phyloP scores from a whole-genome alignment of 2,113 vertebrate species.

The Girardinichthys multiradiatus region DNA sequence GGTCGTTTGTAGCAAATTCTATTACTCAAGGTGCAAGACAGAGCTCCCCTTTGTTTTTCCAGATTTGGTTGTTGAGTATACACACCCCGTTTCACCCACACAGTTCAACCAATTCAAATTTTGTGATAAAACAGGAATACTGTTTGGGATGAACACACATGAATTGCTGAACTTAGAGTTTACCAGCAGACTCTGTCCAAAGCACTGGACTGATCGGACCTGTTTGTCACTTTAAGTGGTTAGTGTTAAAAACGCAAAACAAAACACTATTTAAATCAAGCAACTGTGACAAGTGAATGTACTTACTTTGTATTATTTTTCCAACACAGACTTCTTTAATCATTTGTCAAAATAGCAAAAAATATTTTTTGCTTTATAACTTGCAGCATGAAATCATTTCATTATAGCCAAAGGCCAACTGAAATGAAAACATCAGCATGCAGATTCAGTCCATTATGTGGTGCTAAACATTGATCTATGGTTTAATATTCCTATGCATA shows the following conservation, averaged over 20 bases:
- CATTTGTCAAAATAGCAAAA: slow-evolving; percentile 76
- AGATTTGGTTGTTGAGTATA: too few relatives aligned
- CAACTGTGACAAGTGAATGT: slow-evolving; percentile 45
- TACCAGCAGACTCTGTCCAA: too few relatives aligned
- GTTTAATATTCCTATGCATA: slow-evolving; percentile 82
- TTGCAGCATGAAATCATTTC: slow-evolving; percentile 77
- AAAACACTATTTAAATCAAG: slow-evolving; percentile 23
- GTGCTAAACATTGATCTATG: slow-evolving; percentile 83
- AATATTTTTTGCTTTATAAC: slow-evolving; percentile 60
- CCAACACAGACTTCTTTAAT: slow-evolving; percentile 54
- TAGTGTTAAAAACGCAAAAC: slow-evolving; percentile 15
- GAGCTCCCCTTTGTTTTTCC: too few relatives aligned
- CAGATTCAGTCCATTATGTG: slow-evolving; percentile 78
- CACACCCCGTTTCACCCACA: too few relatives aligned
- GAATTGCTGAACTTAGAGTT: too few relatives aligned
- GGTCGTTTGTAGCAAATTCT: too few relatives aligned
- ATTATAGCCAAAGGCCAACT: slow-evolving; percentile 75
- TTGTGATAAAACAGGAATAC: too few relatives aligned
- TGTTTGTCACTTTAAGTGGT: slow-evolving; percentile 3
- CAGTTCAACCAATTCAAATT: too few relatives aligned
- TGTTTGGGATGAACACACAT: too few relatives aligned
- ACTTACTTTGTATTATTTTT: slow-evolving; percentile 50
- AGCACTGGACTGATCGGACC: too few relatives aligned
- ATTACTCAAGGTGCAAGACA: too few relatives aligned
- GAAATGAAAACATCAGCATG: slow-evolving; percentile 77